phyloP scores from a whole-genome alignment of 2,888 invertebrate genomes.

The Slavum lentiscoides region DNA sequence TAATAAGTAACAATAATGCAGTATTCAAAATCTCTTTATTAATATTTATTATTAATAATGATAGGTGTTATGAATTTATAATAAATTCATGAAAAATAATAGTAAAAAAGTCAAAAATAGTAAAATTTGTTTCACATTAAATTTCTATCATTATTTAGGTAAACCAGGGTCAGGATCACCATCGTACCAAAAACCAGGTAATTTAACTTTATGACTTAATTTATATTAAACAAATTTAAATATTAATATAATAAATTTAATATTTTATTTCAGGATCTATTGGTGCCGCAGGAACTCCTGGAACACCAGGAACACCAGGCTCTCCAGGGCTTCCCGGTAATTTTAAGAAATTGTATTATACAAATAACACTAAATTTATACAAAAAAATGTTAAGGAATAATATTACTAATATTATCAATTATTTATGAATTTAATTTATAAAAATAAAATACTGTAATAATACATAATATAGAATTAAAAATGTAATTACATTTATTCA shows the following conservation, averaged over 20 bases:
- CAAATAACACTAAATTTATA: too few relatives aligned
- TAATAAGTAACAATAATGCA: too few relatives aligned
- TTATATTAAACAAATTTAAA: not conserved
- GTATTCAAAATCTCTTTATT: too few relatives aligned
- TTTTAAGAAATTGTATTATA: not conserved
- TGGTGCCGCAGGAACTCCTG: constrained; percentile 9
- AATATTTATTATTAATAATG: too few relatives aligned
- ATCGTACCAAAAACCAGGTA: constrained; percentile 39
- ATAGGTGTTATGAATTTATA: too few relatives aligned
- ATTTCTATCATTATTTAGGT: not conserved
- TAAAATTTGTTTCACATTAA: too few relatives aligned
- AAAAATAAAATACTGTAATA: not conserved
- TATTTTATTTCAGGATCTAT: not conserved
- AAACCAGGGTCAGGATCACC: constrained; percentile 9
- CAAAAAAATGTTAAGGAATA: not conserved
- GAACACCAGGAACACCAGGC: constrained; percentile 4
- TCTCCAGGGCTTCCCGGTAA: constrained; percentile 19
- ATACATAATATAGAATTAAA: not conserved
- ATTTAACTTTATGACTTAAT: constrained; percentile 6
- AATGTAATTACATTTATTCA: not conserved
- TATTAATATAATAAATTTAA: not conserved
- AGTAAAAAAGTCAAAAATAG: too few relatives aligned
- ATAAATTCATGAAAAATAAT: too few relatives aligned
- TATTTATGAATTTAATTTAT: not conserved
- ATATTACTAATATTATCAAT: not conserved